These are phyloP conservation scores for Synodontis membranacea DNA, from an alignment of 2,113 vertebrate genomes.

Conservation along the genomic window DNA sequence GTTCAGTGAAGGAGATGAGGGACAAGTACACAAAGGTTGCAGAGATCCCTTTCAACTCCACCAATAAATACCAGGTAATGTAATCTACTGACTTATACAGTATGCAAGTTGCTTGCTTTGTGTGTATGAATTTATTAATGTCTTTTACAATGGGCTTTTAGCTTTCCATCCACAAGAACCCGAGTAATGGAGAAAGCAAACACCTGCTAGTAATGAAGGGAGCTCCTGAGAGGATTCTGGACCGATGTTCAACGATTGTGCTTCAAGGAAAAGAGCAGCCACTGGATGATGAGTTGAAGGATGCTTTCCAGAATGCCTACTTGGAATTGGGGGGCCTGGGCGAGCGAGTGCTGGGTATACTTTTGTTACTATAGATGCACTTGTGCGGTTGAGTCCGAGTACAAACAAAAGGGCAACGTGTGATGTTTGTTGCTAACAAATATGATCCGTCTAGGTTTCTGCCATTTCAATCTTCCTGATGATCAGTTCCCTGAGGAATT, in stretches of 20 bases:
- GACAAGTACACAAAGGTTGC: conserved; percentile 81
- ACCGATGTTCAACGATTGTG: conserved; percentile 88
- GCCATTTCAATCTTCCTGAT: conserved; percentile 79
- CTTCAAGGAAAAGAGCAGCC: conserved; percentile 84
- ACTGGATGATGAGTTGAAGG: conserved; percentile 85
- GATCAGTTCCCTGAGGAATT: conserved; percentile 83
- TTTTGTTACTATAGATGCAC: not conserved
- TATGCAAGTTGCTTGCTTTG: not conserved
- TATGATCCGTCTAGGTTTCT: conserved; percentile 76
- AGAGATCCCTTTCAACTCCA: conserved; percentile 94
- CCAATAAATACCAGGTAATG: conserved; percentile 92
- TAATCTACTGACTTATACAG: not conserved
- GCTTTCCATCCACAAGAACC: conserved; percentile 86
- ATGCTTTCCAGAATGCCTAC: conserved; percentile 93
- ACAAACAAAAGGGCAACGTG: not conserved
- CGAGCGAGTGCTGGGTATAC: conserved; percentile 83
- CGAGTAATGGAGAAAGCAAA: conserved; percentile 62
- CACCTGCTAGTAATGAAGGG: conserved; percentile 91
- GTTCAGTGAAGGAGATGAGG: conserved; percentile 85
- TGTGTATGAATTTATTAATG: not conserved
- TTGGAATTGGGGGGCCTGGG: conserved; percentile 88
- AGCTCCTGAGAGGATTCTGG: conserved; percentile 88
- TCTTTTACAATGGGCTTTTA: conserved; percentile 50
- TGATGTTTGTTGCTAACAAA: not conserved
- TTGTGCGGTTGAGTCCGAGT: not conserved